Conservation (phyloP, 2,888 invertebrate species). For the Oscheius sp. region DNA sequence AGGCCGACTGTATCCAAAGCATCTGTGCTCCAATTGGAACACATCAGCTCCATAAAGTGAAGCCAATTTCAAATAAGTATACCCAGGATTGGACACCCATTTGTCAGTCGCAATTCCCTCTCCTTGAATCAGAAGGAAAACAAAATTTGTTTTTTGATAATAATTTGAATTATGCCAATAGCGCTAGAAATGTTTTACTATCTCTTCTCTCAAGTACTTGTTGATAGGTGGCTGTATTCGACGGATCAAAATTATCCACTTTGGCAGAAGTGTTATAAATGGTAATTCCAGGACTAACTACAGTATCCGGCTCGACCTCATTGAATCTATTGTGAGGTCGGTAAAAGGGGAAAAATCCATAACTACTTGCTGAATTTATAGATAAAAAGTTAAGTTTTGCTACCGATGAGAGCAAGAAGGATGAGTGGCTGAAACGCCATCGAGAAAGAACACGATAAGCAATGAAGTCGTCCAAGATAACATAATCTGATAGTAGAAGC, state of each 20-base stretch:
- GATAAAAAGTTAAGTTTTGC: neutral
- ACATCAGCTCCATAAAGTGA: slow-evolving; percentile 55
- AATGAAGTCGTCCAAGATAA: slow-evolving; percentile 1
- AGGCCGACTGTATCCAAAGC: slow-evolving; percentile 57
- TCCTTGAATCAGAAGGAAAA: slow-evolving; percentile 56
- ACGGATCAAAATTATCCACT: slow-evolving; percentile 45
- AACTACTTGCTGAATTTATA: neutral
- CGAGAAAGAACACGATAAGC: neutral
- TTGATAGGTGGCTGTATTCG: slow-evolving; percentile 35
- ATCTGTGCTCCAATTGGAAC: slow-evolving; percentile 63
- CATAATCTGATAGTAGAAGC: neutral
- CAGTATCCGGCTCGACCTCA: neutral
- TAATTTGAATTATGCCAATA: slow-evolving; percentile 53
- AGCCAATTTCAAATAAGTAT: slow-evolving; percentile 50
- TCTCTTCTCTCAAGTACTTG: slow-evolving; percentile 32
- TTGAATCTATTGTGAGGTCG: neutral
- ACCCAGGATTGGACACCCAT: slow-evolving; percentile 39
- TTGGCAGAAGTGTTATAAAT: slow-evolving; percentile 27
- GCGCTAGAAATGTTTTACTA: slow-evolving; percentile 34
- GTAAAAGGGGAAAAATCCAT: slow-evolving; percentile 1
- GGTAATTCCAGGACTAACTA: neutral
- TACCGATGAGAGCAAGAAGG: slow-evolving; percentile 8
- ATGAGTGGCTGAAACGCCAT: neutral
- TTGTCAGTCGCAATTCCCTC: slow-evolving; percentile 43
- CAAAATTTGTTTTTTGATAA: slow-evolving; percentile 36